These are phyloP conservation scores for Anguilla obscura DNA, from an alignment of 2,797 vertebrate genomes.

Conservation along the genomic window DNA sequence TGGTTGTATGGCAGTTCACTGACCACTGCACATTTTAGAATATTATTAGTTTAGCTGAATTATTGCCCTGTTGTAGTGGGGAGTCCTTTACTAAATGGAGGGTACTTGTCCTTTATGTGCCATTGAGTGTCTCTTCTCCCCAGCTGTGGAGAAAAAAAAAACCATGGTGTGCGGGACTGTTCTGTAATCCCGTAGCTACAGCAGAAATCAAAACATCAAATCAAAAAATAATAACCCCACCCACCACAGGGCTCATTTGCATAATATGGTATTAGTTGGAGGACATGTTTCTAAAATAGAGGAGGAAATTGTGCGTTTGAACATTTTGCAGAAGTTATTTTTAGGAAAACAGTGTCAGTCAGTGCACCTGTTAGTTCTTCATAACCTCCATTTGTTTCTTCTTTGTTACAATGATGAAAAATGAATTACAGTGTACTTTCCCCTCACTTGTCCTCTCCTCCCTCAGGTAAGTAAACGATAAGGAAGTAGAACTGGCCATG, in stretches of 20 bases:
- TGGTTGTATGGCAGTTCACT: not conserved
- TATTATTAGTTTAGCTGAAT: not conserved
- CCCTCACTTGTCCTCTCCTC: not conserved
- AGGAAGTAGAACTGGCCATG: not conserved
- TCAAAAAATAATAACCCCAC: not conserved
- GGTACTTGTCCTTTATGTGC: not conserved
- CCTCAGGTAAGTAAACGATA: conserved; percentile 23
- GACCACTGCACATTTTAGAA: not conserved
- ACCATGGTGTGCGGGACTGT: not conserved
- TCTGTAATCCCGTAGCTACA: not conserved
- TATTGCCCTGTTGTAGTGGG: not conserved
- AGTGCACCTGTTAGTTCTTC: not conserved
- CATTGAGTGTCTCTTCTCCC: not conserved
- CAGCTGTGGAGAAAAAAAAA: not conserved
- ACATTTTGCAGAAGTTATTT: not conserved
- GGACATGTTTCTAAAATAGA: not conserved
- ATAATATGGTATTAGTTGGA: conserved; percentile 15
- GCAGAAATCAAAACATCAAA: not conserved
- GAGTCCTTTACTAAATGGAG: not conserved
- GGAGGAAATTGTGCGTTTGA: not conserved
- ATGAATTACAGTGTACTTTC: not conserved
- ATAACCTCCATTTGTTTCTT: not conserved
- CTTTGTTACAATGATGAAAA: not conserved
- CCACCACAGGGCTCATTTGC: not conserved
- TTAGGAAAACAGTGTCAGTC: not conserved